Percentiles rank a stretch among this genome's conserved stretches.
Conservation (phyloP, 2,797 vertebrate genomes). For the Erpetoichthys calabaricus region DNA sequence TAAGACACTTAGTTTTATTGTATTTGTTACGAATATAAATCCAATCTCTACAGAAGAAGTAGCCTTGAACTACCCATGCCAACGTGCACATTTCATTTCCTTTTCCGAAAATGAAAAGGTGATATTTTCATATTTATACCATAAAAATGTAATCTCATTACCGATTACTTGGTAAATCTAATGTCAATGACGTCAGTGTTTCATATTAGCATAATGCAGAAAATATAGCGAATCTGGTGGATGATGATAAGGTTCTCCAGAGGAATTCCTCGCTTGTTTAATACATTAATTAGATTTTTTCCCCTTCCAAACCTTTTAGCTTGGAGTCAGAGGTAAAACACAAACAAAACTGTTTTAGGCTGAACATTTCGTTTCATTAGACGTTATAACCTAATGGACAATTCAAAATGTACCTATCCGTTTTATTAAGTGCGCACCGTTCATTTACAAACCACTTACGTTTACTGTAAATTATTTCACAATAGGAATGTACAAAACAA, state of each 20-base stretch:
- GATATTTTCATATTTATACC: not conserved
- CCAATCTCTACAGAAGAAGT: too few species aligned
- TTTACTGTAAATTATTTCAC: too few species aligned
- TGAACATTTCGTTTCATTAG: constrained; percentile 8
- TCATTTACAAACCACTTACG: too few species aligned
- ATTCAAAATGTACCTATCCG: not conserved
- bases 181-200: constrained; percentile 43
- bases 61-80: not conserved
- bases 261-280: constrained; percentile 50
- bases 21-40: too few species aligned
- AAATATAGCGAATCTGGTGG: constrained; percentile 44
- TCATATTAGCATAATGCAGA: constrained; percentile 43
- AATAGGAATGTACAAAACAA: too few species aligned
- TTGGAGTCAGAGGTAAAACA: constrained; percentile 2
- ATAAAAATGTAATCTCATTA: constrained; percentile 36
- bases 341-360: constrained; percentile 28
- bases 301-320: constrained; percentile 17
- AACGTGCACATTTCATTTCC: constrained; percentile 7
- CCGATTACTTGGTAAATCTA: constrained; percentile 29
- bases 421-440: too few species aligned
- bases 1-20: too few species aligned
- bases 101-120: not conserved
- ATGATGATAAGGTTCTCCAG: constrained; percentile 49
- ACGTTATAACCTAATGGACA: constrained; percentile 7
- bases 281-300: constrained; percentile 49